A percentile compares a stretch with the other conserved stretches of the same genome.
Evolutionary conservation across 1,140 invertebrate genomes (phyloP).

Genomic region (Atopsyche davidsoni): DNA sequence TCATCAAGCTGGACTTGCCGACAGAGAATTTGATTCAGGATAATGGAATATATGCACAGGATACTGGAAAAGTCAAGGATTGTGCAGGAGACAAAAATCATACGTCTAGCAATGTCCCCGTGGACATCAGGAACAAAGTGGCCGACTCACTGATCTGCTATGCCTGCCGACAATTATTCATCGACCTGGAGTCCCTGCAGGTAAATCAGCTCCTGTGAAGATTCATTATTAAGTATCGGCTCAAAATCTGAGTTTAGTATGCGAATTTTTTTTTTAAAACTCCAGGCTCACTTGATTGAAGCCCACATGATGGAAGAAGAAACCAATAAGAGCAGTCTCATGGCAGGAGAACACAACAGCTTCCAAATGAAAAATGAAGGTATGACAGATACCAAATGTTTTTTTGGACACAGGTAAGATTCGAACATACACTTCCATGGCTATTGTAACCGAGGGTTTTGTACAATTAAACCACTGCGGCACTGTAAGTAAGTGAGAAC

Average conservation of each 20-base stretch:
- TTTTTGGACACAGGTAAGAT: no score
- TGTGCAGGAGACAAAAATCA: not conserved
- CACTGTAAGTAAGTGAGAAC: no score
- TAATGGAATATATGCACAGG: not conserved
- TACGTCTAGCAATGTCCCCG: not conserved
- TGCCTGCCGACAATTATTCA: slow-evolving; percentile 8
- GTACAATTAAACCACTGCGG: no score
- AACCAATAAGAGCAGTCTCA: no score
- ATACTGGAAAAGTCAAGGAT: not conserved
- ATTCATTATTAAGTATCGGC: not conserved
- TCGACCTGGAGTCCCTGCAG: slow-evolving; percentile 8
- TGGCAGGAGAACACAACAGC: no score
- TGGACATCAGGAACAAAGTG: not conserved
- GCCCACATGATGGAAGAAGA: slow-evolving; percentile 6
- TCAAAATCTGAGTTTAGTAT: not conserved
- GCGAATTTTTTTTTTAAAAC: slow-evolving; percentile 1
- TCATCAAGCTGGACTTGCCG: not conserved
- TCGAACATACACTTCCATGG: no score
- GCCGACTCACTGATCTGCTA: slow-evolving; percentile 2
- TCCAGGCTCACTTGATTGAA: slow-evolving; percentile 10
- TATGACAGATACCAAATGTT: not conserved
- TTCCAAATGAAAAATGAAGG: no score
- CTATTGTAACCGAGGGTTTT: no score
- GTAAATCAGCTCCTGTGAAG: not conserved
- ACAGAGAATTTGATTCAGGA: not conserved